These are phyloP conservation scores for Stratiomys singularior DNA, from an alignment of 2,888 invertebrate genomes.

Conservation along the genomic window DNA sequence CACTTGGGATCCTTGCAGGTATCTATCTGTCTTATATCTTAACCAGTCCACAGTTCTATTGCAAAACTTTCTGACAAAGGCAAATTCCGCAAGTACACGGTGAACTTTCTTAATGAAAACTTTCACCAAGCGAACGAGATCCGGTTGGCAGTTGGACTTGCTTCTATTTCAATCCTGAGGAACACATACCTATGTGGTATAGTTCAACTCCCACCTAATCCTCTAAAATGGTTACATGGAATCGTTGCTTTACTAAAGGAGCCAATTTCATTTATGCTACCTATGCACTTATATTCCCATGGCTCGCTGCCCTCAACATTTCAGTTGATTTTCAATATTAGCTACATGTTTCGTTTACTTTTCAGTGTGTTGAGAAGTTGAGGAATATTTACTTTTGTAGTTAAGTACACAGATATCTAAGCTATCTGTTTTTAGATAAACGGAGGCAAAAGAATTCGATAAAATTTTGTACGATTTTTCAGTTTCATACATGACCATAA, in stretches of 20 bases:
- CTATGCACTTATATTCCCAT: conserved; percentile 19
- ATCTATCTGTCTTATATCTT: conserved; percentile 18
- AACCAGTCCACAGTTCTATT: conserved; percentile 33
- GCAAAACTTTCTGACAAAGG: conserved; percentile 43
- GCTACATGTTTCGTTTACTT: conserved; percentile 19
- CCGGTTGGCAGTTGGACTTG: neutral
- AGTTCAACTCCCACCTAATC: conserved; percentile 5
- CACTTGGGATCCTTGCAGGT: neutral
- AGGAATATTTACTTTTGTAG: conserved; percentile 3
- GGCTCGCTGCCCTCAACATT: neutral
- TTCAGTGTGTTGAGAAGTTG: conserved; percentile 16
- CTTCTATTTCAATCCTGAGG: neutral
- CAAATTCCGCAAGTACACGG: conserved; percentile 37
- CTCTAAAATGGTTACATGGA: conserved; percentile 20
- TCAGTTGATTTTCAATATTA: conserved; percentile 34
- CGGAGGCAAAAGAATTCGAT: neutral
- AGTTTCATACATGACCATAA: too few relatives aligned
- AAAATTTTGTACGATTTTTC: neutral
- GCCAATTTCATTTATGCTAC: conserved; percentile 17
- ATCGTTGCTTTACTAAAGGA: neutral
- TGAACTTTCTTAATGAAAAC: conserved; percentile 44
- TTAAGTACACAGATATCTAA: neutral
- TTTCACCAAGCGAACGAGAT: conserved; percentile 12
- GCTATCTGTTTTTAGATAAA: neutral
- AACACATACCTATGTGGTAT: conserved; percentile 15